Percentiles rank a stretch among this genome's conserved stretches.
These are phyloP conservation scores for Stegodyphus mimosarum DNA, from an alignment of 1,140 invertebrate species.

Conservation along the genomic window DNA sequence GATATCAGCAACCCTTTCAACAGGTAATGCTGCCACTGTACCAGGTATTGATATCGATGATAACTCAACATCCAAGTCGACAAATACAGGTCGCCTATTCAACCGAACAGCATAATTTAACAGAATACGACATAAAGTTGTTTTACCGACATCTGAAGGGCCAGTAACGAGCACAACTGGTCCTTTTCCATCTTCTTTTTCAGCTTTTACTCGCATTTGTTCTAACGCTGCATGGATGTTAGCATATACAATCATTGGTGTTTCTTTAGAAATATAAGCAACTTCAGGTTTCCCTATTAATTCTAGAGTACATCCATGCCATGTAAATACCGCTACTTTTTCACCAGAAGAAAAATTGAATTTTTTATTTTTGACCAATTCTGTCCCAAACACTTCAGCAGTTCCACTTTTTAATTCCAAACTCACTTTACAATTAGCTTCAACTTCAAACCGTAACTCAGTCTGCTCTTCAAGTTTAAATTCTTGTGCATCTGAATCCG, in stretches of 20 bases:
- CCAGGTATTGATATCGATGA: slow-evolving; percentile 85
- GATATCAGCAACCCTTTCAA: slow-evolving; percentile 90
- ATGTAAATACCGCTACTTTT: slow-evolving; percentile 96
- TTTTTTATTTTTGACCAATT: slow-evolving; percentile 91
- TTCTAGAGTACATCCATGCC: slow-evolving; percentile 87
- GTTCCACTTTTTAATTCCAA: slow-evolving; percentile 70
- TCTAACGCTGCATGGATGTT: slow-evolving; percentile 96
- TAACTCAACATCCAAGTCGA: slow-evolving; percentile 95
- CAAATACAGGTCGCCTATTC: slow-evolving; percentile 84
- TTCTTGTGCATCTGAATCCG: slow-evolving; percentile 69
- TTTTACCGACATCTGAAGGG: slow-evolving; percentile 96
- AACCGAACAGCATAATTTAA: slow-evolving; percentile 94
- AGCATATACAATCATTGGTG: slow-evolving; percentile 94
- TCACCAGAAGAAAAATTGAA: slow-evolving; percentile 91
- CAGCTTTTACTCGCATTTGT: slow-evolving; percentile 81
- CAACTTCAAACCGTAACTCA: slow-evolving; percentile 93
- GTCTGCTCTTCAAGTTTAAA: slow-evolving; percentile 88
- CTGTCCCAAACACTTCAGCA: slow-evolving; percentile 97
- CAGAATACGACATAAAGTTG: slow-evolving; percentile 87
- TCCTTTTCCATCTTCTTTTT: slow-evolving; percentile 72
- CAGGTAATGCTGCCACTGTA: slow-evolving; percentile 83
- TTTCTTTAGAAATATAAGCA: slow-evolving; percentile 94
- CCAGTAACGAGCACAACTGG: slow-evolving; percentile 77
- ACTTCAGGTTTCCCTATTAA: slow-evolving; percentile 85
- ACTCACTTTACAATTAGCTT: slow-evolving; percentile 85